Base-by-base conservation (phyloP, 2,113 vertebrate species). In the Cephalopterus ornatus region DNA sequence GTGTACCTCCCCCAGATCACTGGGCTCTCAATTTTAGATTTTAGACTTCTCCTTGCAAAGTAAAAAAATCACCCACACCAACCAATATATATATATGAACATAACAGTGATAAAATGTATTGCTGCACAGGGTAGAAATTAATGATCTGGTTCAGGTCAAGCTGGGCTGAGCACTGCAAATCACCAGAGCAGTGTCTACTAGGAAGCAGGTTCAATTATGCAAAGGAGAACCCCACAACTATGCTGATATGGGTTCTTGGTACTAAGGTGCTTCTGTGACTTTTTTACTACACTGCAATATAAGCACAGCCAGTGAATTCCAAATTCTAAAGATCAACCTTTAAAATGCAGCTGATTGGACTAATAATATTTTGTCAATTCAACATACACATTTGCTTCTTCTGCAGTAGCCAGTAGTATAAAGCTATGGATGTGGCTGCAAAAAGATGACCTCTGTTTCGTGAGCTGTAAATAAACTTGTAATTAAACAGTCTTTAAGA, bases 81-180 rank as follows among this genome's bases (percentile, higher is more conserved):
- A 62, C 14, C 49, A 15, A 52, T 52, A 28, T 52, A 46, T 18
- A 85, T 2, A 10, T 37, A 53, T 11, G 20, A 85, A 30, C 12
- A 1, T 37, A 88, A 65, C 17, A 88, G 24, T 3, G 5, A 76
- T 0, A 24, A 26, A 55, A 52, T 0, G 1, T 7, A 85, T n/a
- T 80, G 26, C 49, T 37, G 20, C 23, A 70, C 12, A 41, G 26
- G 32, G 44, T 16, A 55, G 42, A 67, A 93, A 84, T 17, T 39
- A 50, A 23, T 24, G 12, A 33, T 59, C 7, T 50, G n/a, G 16
- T 22, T 89, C 53, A 53, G 18, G 15, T 61, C n/a, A 85, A 83
- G 37, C 44, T 18, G 18, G 33, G 47, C 0, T 67, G 20, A 74
- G 27, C 50, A 55, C 4, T 44, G 55, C 12, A 50, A 80, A 62